Percentiles rank a stretch among this genome's conserved stretches.
Conservation (phyloP, 1,140 invertebrate species). For the Sinonovacula constricta region DNA sequence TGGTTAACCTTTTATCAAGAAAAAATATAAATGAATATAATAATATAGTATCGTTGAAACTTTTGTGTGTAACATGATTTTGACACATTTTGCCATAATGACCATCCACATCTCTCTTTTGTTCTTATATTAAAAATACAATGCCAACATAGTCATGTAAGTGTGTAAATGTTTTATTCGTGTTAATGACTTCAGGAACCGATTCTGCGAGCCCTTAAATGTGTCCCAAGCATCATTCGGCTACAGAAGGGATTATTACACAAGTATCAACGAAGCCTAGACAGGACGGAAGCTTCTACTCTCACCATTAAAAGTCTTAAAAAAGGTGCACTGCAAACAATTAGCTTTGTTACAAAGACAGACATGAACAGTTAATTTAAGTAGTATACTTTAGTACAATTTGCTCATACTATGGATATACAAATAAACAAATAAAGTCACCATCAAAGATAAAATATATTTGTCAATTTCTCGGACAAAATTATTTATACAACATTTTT, state of each 20-base stretch:
- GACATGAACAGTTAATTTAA: neutral
- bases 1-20: too few species aligned
- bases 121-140: too few species aligned
- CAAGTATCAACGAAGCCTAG: slow-evolving; percentile 61
- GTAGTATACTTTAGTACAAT: neutral
- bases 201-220: slow-evolving; percentile 61
- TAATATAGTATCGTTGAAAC: too few species aligned
- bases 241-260: slow-evolving; percentile 62
- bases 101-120: too few species aligned
- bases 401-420: neutral
- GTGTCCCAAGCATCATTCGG: slow-evolving; percentile 65
- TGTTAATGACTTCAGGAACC: slow-evolving; percentile 63
- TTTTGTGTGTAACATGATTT: too few species aligned
- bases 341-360: neutral
- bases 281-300: slow-evolving; percentile 58
- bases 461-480: neutral
- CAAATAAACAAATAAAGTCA: neutral
- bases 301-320: slow-evolving; percentile 49
- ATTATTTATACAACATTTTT: too few species aligned
- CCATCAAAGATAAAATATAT: neutral
- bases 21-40: too few species aligned
- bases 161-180: too few species aligned
- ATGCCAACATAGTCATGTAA: too few species aligned
- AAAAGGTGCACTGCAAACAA: slow-evolving; percentile 9
- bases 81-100: too few species aligned